phyloP scores from a whole-genome alignment of 2,888 invertebrate genomes.

The Phrixothrix hirtus region DNA sequence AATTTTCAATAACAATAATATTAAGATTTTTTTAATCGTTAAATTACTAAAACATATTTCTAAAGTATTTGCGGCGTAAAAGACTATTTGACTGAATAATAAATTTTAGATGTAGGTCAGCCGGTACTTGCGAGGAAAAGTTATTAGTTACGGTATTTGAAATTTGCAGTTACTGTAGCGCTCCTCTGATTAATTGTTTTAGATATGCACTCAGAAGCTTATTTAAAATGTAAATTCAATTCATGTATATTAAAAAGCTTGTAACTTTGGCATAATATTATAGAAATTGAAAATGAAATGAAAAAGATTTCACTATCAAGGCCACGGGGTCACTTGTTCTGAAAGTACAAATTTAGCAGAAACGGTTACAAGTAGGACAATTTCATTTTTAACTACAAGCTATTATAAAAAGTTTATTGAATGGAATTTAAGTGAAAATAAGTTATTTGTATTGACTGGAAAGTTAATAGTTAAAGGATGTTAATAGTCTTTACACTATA shows the following conservation, averaged over 20 bases:
- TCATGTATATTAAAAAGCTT: conserved; percentile 1
- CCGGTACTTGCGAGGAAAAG: neutral
- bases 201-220: too few species aligned
- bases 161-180: neutral
- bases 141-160: neutral
- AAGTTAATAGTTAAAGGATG: neutral
- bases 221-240: neutral
- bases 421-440: neutral
- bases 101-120: neutral
- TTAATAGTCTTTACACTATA: too few species aligned
- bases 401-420: neutral
- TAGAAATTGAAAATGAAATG: neutral
- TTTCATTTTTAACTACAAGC: neutral
- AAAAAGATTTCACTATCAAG: neutral
- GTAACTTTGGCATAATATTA: neutral
- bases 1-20: neutral
- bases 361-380: neutral
- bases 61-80: too few species aligned
- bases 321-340: neutral
- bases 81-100: neutral
- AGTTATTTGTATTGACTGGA: neutral
- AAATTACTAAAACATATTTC: too few species aligned
- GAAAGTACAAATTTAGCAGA: neutral
- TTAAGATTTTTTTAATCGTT: too few species aligned
- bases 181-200: neutral